phyloP scores from a whole-genome alignment of 2,797 vertebrate species.

The Spea hammondii region DNA sequence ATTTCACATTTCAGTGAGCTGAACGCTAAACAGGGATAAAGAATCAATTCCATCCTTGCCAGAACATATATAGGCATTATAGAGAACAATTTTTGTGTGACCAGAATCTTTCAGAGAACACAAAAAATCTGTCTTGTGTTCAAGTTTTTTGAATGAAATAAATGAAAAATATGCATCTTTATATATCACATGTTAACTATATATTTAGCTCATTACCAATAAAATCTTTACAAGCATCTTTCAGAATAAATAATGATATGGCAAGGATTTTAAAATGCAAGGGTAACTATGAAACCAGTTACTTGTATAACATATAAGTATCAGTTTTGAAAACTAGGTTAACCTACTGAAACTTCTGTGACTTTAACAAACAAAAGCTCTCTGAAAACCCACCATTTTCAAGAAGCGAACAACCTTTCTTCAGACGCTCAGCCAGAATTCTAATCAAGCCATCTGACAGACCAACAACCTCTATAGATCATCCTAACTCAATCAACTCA shows the following conservation, averaged over 20 bases:
- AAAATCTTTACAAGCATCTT: conserved; percentile 34
- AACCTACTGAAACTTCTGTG: no score
- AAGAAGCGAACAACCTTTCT: no score
- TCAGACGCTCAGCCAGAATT: no score
- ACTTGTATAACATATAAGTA: background rate
- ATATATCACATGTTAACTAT: conserved; percentile 9
- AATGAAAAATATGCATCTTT: conserved; percentile 31
- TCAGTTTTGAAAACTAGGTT: no score
- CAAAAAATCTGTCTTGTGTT: conserved; percentile 22
- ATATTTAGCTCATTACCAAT: conserved; percentile 23
- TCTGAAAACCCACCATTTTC: no score
- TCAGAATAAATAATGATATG: conserved; percentile 34
- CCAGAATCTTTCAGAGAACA: conserved; percentile 13
- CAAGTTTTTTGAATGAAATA: conserved; percentile 26
- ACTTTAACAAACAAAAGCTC: no score
- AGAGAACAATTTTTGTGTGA: background rate
- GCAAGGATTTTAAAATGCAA: conserved; percentile 29
- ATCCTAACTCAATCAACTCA: no score
- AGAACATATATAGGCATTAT: background rate
- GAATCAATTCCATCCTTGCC: background rate
- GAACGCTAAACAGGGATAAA: background rate
- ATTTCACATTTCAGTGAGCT: background rate
- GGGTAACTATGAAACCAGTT: conserved; percentile 19
- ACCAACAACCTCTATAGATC: no score
- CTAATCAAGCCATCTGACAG: no score